Base-by-base conservation (phyloP, 1,140 invertebrate genomes). In the Drosophila ananassae region DNA sequence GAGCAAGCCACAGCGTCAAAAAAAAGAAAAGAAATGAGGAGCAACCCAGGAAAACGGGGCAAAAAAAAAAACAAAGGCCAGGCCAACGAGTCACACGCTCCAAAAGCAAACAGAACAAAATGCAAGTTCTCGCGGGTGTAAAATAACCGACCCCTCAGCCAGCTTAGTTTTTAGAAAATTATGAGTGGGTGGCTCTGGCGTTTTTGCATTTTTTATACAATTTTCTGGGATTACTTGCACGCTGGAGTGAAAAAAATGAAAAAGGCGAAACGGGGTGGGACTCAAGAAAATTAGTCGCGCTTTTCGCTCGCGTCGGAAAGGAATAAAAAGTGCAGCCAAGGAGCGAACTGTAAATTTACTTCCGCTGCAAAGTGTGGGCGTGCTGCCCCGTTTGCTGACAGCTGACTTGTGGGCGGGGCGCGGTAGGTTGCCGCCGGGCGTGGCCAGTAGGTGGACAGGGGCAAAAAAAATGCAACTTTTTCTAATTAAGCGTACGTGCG, bases 401-500 rank as follows among this genome's bases (percentile, higher is more conserved):
- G 78, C 78, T 63, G 67, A 69, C 25, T 41, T 32, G 28, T 9
- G 21, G 41, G 32, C 46, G 28, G 17, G 47, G 54, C 28, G n/a
- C 44, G 9, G 30, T 10, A 21, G 41, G 41, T 17, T 8, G 41
- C 3, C 52, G 53, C 24, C 22, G 46, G 57, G 51, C 50, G 50
- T 39, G 68, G 58, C 12, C 41, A 44, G 34, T 58, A 72, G 79
- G 58, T 79, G 77, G 80, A 79, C 71, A 50, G 52, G 24, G 30
- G 37, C 13, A 44, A 21, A 17, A 50, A 22, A 34, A 53, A 9
- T 69, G 66, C 74, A 89, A 73, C 78, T 82, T 89, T 89, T 89
- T 89, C 83, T 89, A 89, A 89, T 89, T 89, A 89, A 89, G 79
- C 83, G 83, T 83, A 89, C 83, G 83, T 89, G 84, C 72, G 54